These are phyloP conservation scores for Elymnias hypermnestra DNA, from an alignment of 1,140 invertebrate genomes.

Conservation along the genomic window DNA sequence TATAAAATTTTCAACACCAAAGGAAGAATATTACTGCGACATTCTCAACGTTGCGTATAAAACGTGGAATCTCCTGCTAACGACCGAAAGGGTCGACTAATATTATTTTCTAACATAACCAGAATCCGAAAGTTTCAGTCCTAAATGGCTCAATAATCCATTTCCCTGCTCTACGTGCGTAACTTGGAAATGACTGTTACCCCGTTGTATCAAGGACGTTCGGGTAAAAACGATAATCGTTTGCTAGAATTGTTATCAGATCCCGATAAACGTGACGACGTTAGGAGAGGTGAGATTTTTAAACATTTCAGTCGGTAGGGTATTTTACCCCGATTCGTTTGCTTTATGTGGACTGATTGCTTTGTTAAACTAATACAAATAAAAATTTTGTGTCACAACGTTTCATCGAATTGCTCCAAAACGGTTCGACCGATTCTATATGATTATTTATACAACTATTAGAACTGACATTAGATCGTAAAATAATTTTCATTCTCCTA, in stretches of 20 bases:
- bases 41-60: too few species aligned
- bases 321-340: background rate
- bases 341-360: background rate
- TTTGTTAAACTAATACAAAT: too few species aligned
- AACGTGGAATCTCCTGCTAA: too few species aligned
- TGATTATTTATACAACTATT: too few species aligned
- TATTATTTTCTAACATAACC: background rate
- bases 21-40: too few species aligned
- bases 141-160: conserved; percentile 15
- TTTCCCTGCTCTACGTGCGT: conserved; percentile 19
- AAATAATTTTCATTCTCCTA: too few species aligned
- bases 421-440: too few species aligned
- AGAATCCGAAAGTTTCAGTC: conserved; percentile 3
- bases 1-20: too few species aligned
- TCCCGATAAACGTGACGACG: conserved; percentile 11
- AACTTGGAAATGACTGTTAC: conserved; percentile 9
- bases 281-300: conserved; percentile 2
- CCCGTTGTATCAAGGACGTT: conserved; percentile 16
- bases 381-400: too few species aligned
- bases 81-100: background rate
- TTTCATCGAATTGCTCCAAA: too few species aligned
- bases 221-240: conserved; percentile 19
- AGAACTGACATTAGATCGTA: too few species aligned
- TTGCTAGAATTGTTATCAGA: conserved; percentile 19
- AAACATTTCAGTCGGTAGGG: background rate